Percentiles rank a stretch among this genome's conserved stretches.
phyloP scores from a whole-genome alignment of 2,888 invertebrate genomes.

The Chymomyza amoena region DNA sequence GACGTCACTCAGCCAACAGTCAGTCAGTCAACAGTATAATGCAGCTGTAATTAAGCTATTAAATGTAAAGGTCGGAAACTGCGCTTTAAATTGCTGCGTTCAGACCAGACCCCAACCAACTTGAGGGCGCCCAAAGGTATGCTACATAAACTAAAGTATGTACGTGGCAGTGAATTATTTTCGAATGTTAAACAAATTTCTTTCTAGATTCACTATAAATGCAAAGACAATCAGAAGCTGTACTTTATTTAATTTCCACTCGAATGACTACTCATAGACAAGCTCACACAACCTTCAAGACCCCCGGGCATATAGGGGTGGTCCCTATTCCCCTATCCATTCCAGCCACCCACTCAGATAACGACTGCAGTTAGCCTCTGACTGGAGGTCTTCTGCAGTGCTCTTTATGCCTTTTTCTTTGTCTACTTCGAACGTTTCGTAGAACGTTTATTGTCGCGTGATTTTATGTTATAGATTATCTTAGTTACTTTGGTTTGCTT shows the following conservation, averaged over 20 bases:
- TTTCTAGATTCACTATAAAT: constrained; percentile 25
- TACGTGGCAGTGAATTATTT: neutral
- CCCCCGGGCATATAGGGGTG: too few relatives aligned
- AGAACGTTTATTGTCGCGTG: constrained; percentile 49
- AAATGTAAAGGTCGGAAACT: constrained; percentile 33
- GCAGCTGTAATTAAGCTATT: constrained; percentile 69
- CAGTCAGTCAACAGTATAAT: constrained; percentile 31
- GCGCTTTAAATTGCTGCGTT: neutral
- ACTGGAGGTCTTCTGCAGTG: neutral
- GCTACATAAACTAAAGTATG: constrained; percentile 35
- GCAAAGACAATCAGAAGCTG: constrained; percentile 50
- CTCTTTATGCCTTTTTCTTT: neutral
- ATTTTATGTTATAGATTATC: constrained; percentile 68
- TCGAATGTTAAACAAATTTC: constrained; percentile 23
- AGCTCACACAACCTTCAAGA: neutral
- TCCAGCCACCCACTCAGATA: neutral
- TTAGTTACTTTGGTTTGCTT: constrained; percentile 14
- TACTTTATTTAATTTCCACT: constrained; percentile 57
- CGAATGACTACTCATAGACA: constrained; percentile 26
- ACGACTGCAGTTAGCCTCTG: neutral
- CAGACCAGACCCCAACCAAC: neutral
- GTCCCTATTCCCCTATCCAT: neutral
- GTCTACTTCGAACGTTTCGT: neutral
- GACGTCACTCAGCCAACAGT: constrained; percentile 1
- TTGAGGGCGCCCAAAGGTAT: constrained; percentile 42